Conservation (phyloP, 2,113 vertebrate genomes). For the Heptranchias perlo region DNA sequence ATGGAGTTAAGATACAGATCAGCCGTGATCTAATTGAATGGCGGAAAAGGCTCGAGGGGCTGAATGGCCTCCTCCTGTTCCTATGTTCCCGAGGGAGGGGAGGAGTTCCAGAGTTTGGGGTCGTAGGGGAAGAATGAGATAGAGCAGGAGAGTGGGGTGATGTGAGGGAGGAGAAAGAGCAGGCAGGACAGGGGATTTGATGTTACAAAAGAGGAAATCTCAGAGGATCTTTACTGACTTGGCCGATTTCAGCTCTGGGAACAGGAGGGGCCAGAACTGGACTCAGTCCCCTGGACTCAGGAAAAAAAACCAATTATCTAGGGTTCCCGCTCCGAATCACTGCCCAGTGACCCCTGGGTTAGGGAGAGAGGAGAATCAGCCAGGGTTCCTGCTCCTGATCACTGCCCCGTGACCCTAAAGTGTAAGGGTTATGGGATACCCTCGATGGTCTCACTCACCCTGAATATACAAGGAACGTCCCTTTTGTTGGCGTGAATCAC, state of each 20-base stretch:
- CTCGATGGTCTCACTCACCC: conserved; percentile 47
- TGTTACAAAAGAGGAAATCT: neutral
- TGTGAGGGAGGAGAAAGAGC: too few relatives aligned
- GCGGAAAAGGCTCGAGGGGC: neutral
- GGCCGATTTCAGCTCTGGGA: neutral
- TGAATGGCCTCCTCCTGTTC: neutral
- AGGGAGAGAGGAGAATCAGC: too few relatives aligned
- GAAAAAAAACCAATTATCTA: too few relatives aligned
- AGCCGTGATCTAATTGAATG: neutral
- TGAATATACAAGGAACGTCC: conserved; percentile 60
- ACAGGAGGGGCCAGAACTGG: neutral
- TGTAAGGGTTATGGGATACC: neutral
- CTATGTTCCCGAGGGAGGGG: neutral
- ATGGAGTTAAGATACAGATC: neutral
- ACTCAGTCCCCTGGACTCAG: neutral
- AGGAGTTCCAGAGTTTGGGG: too few relatives aligned
- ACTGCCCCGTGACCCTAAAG: neutral
- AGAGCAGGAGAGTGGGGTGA: too few relatives aligned
- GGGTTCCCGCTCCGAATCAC: too few relatives aligned
- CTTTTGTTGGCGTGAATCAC: conserved; percentile 57
- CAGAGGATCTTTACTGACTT: neutral
- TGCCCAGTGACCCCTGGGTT: too few relatives aligned
- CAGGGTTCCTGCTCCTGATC: neutral
- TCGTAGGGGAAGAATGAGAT: too few relatives aligned
- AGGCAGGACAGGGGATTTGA: too few relatives aligned